Base-by-base conservation (phyloP, 2,797 vertebrate species). In the Spinibarbus caldwelli region DNA sequence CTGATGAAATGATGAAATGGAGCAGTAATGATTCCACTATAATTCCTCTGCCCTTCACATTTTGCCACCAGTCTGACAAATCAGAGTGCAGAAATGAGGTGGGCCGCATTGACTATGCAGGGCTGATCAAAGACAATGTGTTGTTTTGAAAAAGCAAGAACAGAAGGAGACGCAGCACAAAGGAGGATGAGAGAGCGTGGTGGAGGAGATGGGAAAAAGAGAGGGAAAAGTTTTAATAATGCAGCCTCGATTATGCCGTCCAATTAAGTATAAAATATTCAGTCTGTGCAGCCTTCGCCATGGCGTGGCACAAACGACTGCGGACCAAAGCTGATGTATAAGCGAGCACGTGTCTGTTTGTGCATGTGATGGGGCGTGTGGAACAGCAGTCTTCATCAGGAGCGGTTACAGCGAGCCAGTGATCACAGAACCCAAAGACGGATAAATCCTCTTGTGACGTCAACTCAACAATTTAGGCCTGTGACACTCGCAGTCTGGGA, bases 221-320 rank as follows among this genome's bases (percentile, higher is more conserved):
- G 43, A 82, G 19, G 31, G 67, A 57, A 85, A 87, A 52, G 66
- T 76, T 90, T 91, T 85, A 90, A 90, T 90, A 90, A 90, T 90
- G 88, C 82, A 89, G 85, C 49, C 75, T 49, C 43, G 43, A 88
- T 86, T 78, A 81, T 73, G 45, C 85, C 78, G 47, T 83, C 86
- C 86, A 90, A 90, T 91, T 90, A 88, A 38, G 78, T 82, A 87
- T 90, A 75, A 90, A 90, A 90, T 90, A 91, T 90, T 89, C 77
- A 90, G 85, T 79, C 59, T 72, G 57, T 57, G 78, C 78, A 52
- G 45, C 57, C 57, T 68, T 77, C 41, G 34, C 29, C 72, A 21
- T 36, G 78, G 34, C 8, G 17, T 36, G 41, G 34, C 49, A 19
- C 64, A 45, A 77, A 47, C 5, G 66, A 29, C 66, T 26, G 12